Conservation (phyloP, 2,113 vertebrate genomes). For the Callopanchax toddi region DNA sequence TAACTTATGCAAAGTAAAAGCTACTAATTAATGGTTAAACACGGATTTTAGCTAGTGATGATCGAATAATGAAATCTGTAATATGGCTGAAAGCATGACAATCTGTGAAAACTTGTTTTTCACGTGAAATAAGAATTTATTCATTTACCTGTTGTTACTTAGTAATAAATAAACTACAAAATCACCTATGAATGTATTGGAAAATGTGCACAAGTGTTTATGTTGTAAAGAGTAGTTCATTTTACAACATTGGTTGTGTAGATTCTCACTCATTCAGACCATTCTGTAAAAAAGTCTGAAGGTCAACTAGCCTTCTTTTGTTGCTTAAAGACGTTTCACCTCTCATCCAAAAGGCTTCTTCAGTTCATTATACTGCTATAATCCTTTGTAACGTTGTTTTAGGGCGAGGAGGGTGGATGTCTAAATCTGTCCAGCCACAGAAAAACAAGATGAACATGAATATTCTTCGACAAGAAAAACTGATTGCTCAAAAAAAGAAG, state of each 20-base stretch:
- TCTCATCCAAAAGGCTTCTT: no score
- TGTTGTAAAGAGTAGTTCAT: neutral
- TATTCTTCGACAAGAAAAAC: slow-evolving; percentile 91
- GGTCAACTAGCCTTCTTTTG: no score
- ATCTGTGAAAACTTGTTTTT: neutral
- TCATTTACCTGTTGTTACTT: neutral
- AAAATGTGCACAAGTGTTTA: neutral
- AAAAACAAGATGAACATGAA: slow-evolving; percentile 91
- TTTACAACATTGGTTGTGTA: neutral
- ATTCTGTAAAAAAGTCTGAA: no score
- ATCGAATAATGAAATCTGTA: no score
- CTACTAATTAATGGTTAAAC: neutral
- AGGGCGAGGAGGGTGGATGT: slow-evolving; percentile 88
- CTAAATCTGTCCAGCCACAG: slow-evolving; percentile 76
- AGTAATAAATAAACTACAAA: neutral
- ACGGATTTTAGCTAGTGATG: neutral
- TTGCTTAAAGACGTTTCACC: no score
- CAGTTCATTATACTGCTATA: no score
- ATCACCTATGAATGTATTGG: no score
- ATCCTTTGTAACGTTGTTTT: neutral
- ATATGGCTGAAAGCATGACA: neutral
- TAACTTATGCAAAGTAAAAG: neutral
- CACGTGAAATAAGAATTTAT: neutral
- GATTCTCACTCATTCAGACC: no score
- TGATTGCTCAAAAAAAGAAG: slow-evolving; percentile 95